Evolutionary conservation across 2,797 vertebrate genomes (phyloP).

Genomic region (Rhynchonycteris naso): DNA sequence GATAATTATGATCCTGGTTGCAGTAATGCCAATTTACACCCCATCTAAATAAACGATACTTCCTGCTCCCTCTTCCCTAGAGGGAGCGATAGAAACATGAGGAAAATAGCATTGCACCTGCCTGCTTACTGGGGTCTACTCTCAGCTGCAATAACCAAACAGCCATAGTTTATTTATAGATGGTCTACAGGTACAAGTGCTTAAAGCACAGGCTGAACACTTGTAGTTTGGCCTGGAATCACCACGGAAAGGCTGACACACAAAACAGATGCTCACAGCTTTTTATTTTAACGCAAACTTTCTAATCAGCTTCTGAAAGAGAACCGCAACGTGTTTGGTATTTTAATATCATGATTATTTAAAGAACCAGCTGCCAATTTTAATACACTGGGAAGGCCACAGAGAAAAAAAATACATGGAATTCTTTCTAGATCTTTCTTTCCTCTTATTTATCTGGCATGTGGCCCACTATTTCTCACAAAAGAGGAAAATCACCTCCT

Average conservation of each 20-base stretch:
- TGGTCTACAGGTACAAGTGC: background rate
- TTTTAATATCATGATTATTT: constrained; percentile 22
- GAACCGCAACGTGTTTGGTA: background rate
- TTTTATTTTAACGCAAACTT: background rate
- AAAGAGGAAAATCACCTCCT: background rate
- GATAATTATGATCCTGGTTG: background rate
- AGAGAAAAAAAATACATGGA: background rate
- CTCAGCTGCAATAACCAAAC: background rate
- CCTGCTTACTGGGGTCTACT: background rate
- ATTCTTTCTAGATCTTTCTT: constrained; percentile 28
- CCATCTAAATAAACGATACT: background rate
- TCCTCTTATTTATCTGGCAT: background rate
- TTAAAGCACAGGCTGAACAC: background rate
- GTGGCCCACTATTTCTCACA: background rate
- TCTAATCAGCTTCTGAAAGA: background rate
- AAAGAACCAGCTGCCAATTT: constrained; percentile 30
- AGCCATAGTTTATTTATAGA: background rate
- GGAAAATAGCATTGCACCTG: background rate
- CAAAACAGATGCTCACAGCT: background rate
- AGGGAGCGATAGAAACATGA: background rate
- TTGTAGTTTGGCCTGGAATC: background rate
- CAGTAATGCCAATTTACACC: background rate
- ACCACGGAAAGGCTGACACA: background rate
- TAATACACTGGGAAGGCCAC: background rate
- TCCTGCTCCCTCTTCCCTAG: background rate